Conservation (phyloP, 2,888 invertebrate species). For the Melikaiella ostensackeni region DNA sequence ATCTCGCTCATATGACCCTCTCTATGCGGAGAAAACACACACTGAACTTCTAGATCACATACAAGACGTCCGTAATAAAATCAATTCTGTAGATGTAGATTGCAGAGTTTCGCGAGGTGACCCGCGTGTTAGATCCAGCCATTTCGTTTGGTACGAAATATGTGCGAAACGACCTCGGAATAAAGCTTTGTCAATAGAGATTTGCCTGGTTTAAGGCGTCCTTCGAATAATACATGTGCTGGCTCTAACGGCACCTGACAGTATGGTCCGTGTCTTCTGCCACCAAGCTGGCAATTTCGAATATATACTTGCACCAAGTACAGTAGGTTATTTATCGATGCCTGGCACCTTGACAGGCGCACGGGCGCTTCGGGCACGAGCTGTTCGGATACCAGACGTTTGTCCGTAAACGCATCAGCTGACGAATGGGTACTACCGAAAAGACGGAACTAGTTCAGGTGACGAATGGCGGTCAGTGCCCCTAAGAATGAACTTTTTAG, state of each 20-base stretch:
- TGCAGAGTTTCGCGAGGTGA: not conserved
- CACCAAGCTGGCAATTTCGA: conserved; percentile 53
- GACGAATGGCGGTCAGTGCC: conserved; percentile 1
- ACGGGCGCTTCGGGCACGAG: conserved; percentile 62
- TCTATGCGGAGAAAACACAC: not conserved
- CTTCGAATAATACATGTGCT: conserved; percentile 32
- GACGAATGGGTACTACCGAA: conserved; percentile 65
- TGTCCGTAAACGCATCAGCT: conserved; percentile 65
- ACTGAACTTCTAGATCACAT: not conserved
- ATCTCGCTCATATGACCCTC: not conserved
- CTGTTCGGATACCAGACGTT: conserved; percentile 63
- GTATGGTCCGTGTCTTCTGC: conserved; percentile 47
- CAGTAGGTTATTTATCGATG: conserved; percentile 68
- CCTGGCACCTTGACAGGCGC: conserved; percentile 69
- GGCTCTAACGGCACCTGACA: conserved; percentile 41
- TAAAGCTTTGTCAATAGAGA: conserved; percentile 36
- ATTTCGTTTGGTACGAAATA: conserved; percentile 5
- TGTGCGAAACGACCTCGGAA: conserved; percentile 34
- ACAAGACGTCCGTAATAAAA: not conserved
- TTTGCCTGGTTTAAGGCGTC: conserved; percentile 35
- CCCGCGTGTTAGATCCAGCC: conserved; percentile 1
- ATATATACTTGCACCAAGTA: conserved; percentile 28
- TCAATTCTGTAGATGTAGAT: not conserved
- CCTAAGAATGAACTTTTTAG: not conserved
- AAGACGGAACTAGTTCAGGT: conserved; percentile 63